Base-by-base conservation (phyloP, 2,888 invertebrate genomes). In the Cheilosia vulpina region DNA sequence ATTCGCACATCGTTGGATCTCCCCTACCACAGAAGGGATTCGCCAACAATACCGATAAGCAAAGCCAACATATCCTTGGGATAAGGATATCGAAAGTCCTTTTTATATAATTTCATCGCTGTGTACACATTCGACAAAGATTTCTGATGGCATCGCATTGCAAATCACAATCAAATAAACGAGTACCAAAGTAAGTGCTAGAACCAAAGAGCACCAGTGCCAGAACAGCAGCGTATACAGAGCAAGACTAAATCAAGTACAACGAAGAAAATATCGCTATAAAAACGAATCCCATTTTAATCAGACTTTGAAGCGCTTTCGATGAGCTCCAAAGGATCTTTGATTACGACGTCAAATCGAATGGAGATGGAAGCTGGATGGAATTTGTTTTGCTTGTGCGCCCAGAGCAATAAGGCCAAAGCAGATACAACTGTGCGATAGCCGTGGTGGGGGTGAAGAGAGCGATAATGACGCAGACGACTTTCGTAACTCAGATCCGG, bases 211-310 rank as follows among this genome's bases (percentile, higher is more conserved):
- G 45, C 53, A 38, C 19, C 43, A 17, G 17, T 13, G 19, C 41
- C 52, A 47, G 19, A 65, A 43, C n/a, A 50, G 34, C 27, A 58
- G 21, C 24, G 52, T 55, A 43, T 17, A 80, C 47, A 52, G 55
- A 72, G 60, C 50, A 72, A 45, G 55, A 50, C 57, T 76, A 85
- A 81, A 81, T 81, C 81, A 85, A 81, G 76, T 81, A 85, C 75
- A 60, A 80, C 47, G 53, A 75, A 76, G 66, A 65, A 85, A 80
- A 85, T 77, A 85, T 77, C 76, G 76, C 76, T 71, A 81, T 81
- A 76, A 85, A 81, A 85, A 81, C 81, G 81, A 85, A 85, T 76
- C 81, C 81, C 81, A 81, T 81, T 85, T 85, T 85, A 81, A 85
- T 85, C 81, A 81, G 81, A 77, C 85, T 85, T 81, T 81, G 81